Evolutionary conservation across 1,140 invertebrate genomes (phyloP), one percentile per base, ranked within the genome.

Genomic region (Aricia agestis): DNA sequence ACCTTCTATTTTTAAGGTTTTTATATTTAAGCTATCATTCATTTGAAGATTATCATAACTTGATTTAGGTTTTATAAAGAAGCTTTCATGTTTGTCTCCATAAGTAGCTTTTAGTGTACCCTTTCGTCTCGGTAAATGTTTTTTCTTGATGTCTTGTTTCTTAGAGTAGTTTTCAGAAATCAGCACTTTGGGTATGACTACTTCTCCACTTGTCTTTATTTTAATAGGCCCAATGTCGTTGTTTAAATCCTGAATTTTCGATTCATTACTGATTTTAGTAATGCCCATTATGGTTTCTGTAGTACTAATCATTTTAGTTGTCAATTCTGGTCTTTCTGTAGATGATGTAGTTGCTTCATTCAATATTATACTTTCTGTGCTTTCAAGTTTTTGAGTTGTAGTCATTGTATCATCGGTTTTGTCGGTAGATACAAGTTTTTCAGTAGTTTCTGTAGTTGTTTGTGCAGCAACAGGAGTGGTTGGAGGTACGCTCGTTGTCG

Each of bases 21-120:
- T 19, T 10, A 10, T 11, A 10, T 25, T 63, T 11, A 18, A 9
- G 1, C 7, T 19, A 25, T 7, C 19, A 7, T 19, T 63, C 3
- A 3, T 11, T 6, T 11, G 59, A 25, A 25, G 10, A 63, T 25
- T 25, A 1, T 19, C 18, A 63, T 7, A 11, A 13, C 19, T 5
- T 6, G 17, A 9, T 79, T 86, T 85, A 32, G 74, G 63, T 78
- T 84, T 87, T 32, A 76, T 45, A 71, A 88, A 90, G 71, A 90
- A 83, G 71, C 84, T 86, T 17, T 91, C 89, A 72, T 92, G 91
- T 80, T 92, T 92, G 72, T 92, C 90, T 13, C 92, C 92, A 73
- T 92, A 92, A 0, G 90, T 92, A 52, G 90, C 85, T 82, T 92
- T 92, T 7, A 92, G 76, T 6, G 92, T 92, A 31, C 92, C 92